Evolutionary conservation across 2,888 invertebrate genomes (phyloP), one percentile per base, ranked within the genome.

Genomic region (Tanypteryx hageni): DNA sequence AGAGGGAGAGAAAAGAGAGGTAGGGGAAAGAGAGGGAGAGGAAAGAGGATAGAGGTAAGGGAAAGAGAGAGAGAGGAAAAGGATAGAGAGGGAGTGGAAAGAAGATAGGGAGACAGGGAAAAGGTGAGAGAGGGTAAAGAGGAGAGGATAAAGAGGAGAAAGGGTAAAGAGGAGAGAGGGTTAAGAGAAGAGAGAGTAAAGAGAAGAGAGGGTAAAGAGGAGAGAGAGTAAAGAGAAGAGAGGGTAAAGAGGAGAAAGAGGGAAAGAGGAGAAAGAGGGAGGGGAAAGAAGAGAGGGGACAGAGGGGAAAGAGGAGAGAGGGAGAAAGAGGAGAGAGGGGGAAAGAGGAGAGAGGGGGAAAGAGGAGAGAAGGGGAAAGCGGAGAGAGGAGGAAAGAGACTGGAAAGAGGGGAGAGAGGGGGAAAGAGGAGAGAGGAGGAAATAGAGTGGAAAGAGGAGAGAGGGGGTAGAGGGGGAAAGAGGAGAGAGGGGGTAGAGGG

Each of bases 371-470:
- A n/a, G 57, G 44, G 57, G 16, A n/a, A 57, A n/a, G 18, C n/a
- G 27, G 31, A n/a, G 57, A 16, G 57, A 13, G n/a, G 27, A 76
- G 16, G 10, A 76, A 89, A 64, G 27, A 64, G 64, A 64, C n/a
- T n/a, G 14, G 59, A 59, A 68, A 59, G 64, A n/a, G 89, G 61
- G 22, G 64, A 44, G 89, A 44, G 27, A 61, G 16, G 56, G 8
- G 83, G 56, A 82, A 14, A 27, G 16, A 16, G 83, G n/a, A 13
- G 83, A n/a, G 7, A 16, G 9, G n/a, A n/a, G 14, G 16, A 18
- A 27, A 44, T n/a, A 83, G 44, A 57, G 83, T 57, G 44, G 83
- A 83, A 83, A n/a, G 57, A 83, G 57, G 16, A n/a, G n/a, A n/a
- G n/a, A 56, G 27, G 31, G 44, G 57, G 56, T n/a, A n/a, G n/a